phyloP scores from a whole-genome alignment of 1,140 invertebrate genomes.

The Drosophila kohkoa region DNA sequence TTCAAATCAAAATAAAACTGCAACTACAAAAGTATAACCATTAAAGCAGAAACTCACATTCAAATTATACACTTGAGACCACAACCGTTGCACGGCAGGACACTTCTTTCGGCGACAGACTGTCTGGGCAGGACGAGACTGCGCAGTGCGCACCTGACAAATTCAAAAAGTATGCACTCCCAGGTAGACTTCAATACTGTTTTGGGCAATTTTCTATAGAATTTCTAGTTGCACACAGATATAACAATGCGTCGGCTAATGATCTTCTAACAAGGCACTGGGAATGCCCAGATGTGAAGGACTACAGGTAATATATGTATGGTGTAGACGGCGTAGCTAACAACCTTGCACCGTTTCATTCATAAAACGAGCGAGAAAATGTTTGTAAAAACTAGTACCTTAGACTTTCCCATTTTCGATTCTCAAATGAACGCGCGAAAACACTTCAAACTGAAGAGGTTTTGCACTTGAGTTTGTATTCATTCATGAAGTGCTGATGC shows the following conservation, averaged over 20 bases:
- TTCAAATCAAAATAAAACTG: not conserved
- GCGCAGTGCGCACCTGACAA: slow-evolving; percentile 61
- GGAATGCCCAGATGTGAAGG: slow-evolving; percentile 65
- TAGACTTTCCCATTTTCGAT: not conserved
- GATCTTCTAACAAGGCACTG: slow-evolving; percentile 75
- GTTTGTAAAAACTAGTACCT: slow-evolving; percentile 1
- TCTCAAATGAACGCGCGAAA: slow-evolving; percentile 30
- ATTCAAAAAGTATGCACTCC: slow-evolving; percentile 33
- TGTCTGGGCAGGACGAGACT: slow-evolving; percentile 60
- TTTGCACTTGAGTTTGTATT: slow-evolving; percentile 68
- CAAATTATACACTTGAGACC: slow-evolving; percentile 74
- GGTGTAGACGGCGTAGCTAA: slow-evolving; percentile 31
- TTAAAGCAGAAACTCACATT: slow-evolving; percentile 11
- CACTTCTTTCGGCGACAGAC: slow-evolving; percentile 57
- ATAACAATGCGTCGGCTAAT: slow-evolving; percentile 59
- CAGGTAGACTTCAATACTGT: slow-evolving; percentile 50
- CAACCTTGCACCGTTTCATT: slow-evolving; percentile 54
- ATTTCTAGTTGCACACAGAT: slow-evolving; percentile 40
- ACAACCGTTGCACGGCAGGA: slow-evolving; percentile 66
- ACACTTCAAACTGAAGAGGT: slow-evolving; percentile 81
- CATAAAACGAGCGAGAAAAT: slow-evolving; percentile 54
- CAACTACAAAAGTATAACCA: slow-evolving; percentile 11
- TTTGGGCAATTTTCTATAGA: slow-evolving; percentile 64
- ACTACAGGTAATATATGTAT: slow-evolving; percentile 15
- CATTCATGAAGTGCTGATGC: slow-evolving; percentile 75